phyloP scores from a whole-genome alignment of 2,888 invertebrate species.

The Lycocerus yunnanus region DNA sequence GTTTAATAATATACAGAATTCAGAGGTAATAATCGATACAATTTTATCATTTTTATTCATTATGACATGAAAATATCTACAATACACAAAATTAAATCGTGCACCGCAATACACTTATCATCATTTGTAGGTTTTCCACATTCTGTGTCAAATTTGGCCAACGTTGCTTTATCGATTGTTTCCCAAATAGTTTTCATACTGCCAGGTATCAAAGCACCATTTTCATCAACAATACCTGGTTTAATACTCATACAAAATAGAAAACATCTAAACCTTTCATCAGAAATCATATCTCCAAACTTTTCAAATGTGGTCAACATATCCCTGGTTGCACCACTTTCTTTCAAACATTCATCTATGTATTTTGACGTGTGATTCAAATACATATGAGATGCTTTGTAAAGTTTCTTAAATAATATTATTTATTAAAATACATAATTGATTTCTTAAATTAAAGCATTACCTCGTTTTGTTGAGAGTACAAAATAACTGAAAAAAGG shows the following conservation, averaged over 20 bases:
- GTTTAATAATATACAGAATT: too few species aligned
- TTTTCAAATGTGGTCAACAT: not conserved
- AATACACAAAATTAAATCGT: not conserved
- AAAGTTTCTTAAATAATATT: not conserved
- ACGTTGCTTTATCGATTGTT: not conserved
- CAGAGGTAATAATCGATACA: too few species aligned
- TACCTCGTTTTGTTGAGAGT: too few species aligned
- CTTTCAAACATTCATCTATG: not conserved
- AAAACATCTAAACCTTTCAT: not conserved
- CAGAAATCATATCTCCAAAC: not conserved
- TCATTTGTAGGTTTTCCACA: not conserved
- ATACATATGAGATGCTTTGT: not conserved
- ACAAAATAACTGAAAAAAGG: too few species aligned
- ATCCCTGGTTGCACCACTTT: not conserved
- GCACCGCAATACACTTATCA: not conserved
- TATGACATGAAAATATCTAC: not conserved
- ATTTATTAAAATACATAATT: too few species aligned
- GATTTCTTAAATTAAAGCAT: too few species aligned
- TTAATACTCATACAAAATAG: not conserved
- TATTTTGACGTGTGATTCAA: not conserved
- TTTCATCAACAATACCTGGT: not conserved
- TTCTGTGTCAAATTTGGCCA: not conserved
- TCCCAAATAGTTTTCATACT: not conserved
- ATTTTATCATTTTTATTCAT: too few species aligned
- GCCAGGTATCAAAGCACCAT: not conserved